Percentiles rank a stretch among this genome's conserved stretches.
Evolutionary conservation across 2,797 vertebrate species (phyloP).

Genomic region (Syngnathus rostellatus): DNA sequence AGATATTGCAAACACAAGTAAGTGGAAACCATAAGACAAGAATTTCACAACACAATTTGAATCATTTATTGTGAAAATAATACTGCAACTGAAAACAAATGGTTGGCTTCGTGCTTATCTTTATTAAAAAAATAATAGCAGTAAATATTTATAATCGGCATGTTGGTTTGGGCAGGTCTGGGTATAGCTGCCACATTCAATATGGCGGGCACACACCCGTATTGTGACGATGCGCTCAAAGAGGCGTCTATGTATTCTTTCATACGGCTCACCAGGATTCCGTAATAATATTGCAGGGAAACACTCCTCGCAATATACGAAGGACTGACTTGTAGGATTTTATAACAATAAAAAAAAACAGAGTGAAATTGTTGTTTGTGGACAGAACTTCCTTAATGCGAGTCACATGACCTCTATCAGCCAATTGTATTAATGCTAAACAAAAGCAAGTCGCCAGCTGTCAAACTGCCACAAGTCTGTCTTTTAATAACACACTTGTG

Average conservation of each 20-base stretch:
- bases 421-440: background rate
- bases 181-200: background rate
- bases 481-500: background rate
- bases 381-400: background rate
- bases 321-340: background rate
- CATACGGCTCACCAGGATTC: background rate
- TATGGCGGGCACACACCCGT: background rate
- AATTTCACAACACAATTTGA: no score
- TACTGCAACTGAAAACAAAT: no score
- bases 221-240: background rate
- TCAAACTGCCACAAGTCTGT: background rate
- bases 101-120: no score
- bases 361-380: background rate
- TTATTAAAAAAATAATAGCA: no score
- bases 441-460: background rate
- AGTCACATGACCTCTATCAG: background rate
- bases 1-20: no score
- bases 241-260: background rate
- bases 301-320: background rate
- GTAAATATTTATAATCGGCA: no score
- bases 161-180: no score
- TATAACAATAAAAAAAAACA: background rate
- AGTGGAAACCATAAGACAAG: no score
- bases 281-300: background rate
- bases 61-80: no score